phyloP scores from a whole-genome alignment of 2,113 vertebrate species.

The Hyperopisus bebe region DNA sequence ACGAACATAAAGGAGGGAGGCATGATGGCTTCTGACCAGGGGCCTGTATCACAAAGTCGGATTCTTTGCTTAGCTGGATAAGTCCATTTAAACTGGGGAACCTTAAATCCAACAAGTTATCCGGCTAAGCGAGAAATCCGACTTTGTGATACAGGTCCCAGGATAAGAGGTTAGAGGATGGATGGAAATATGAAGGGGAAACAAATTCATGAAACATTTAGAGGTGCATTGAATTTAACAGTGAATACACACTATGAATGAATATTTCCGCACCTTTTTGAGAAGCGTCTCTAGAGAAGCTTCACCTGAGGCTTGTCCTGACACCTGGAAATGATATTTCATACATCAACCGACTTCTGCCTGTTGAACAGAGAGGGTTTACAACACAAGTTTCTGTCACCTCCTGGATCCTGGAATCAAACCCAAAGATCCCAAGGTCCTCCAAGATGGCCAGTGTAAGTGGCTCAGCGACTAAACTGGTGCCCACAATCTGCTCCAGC shows the following conservation, averaged over 20 bases:
- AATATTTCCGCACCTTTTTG: conserved; percentile 58
- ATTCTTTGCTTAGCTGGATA: neutral
- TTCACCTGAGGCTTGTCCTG: conserved; percentile 74
- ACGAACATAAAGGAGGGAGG: neutral
- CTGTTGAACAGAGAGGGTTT: neutral
- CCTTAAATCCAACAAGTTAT: neutral
- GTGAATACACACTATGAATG: neutral
- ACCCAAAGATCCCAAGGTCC: conserved; percentile 61
- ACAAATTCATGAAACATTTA: neutral
- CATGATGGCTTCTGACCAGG: neutral
- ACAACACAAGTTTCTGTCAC: conserved; percentile 25
- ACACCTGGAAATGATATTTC: conserved; percentile 52
- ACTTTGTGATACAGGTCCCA: neutral
- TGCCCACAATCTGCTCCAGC: conserved; percentile 59
- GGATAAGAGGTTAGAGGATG: neutral
- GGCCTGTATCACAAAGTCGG: neutral
- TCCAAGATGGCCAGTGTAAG: conserved; percentile 58
- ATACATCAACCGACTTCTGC: neutral
- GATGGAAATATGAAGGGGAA: neutral
- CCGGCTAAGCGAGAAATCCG: neutral
- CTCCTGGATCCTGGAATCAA: conserved; percentile 64
- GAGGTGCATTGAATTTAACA: neutral
- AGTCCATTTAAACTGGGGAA: neutral
- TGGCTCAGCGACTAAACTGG: conserved; percentile 47
- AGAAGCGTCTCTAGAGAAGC: conserved; percentile 66